phyloP scores from a whole-genome alignment of 2,888 invertebrate genomes.

The Microctonus brassicae region DNA sequence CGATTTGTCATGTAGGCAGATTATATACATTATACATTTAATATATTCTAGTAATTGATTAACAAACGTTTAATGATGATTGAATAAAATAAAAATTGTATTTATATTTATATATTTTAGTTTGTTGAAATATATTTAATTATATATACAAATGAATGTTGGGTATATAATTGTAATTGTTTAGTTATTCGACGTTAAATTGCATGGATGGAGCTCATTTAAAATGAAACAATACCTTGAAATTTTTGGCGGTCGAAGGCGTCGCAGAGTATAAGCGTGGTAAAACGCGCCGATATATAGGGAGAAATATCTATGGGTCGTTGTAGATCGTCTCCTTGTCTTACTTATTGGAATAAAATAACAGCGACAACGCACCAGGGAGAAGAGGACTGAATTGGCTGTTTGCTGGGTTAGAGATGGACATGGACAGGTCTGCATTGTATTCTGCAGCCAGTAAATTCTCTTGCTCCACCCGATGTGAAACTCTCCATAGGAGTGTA shows the following conservation, averaged over 20 bases:
- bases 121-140: background rate
- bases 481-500: conserved; percentile 59
- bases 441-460: conserved; percentile 69
- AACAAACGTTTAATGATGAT: background rate
- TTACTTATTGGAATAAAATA: background rate
- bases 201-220: conserved; percentile 10
- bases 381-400: conserved; percentile 8
- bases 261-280: background rate
- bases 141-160: background rate
- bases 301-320: conserved; percentile 40
- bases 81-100: no score
- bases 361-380: conserved; percentile 4
- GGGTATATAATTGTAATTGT: background rate
- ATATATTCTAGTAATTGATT: background rate
- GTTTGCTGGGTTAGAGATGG: conserved; percentile 54
- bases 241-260: conserved; percentile 13
- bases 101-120: no score
- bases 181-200: conserved; percentile 3
- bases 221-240: conserved; percentile 7
- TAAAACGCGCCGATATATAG: background rate
- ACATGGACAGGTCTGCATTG: conserved; percentile 69
- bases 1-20: background rate
- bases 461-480: conserved; percentile 43
- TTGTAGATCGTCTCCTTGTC: conserved; percentile 17
- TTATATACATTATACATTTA: no score